Evolutionary conservation across 2,888 invertebrate genomes (phyloP), one percentile per base, ranked within the genome.

Genomic region (Diarsia rubi): DNA sequence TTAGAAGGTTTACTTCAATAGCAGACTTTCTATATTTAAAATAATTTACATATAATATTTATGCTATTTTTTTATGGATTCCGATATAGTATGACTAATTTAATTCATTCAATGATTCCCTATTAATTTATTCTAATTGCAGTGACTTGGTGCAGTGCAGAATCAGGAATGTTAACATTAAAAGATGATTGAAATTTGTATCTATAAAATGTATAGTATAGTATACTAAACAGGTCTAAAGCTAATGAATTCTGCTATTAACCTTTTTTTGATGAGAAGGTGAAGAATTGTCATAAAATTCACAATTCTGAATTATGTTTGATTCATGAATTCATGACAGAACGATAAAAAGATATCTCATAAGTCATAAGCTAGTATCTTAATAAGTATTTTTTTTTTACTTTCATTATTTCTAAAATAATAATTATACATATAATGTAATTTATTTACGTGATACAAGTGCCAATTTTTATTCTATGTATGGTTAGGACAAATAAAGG

Each of bases 401-500:
- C 9, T 64, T 60, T 72, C 24, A 79, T 76, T 69, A 78, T 71
- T 77, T 69, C 69, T 78, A 81, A 52, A 70, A 67, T 64, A 65
- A 65, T 68, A 69, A 70, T 69, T 75, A 73, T 62, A 63, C 69
- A 67, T 62, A 63, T 71, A 67, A 60, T 75, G 62, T 78, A 66
- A 78, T 75, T 70, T 66, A 75, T 86, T 75, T 57, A 79, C 69
- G 78, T 75, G 78, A 75, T 79, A 88, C 82, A 87, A 73, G 63
- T 72, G 80, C 70, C 72, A 68, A 62, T 75, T 78, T 63, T 60
- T 42, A 31, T 62, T 62, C n/a, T 42, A 24, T 62, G 21, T 62
- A 78, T 83, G 84, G 86, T 90, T 86, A 87, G 80, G 71, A 83
- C 86, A 89, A 86, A 90, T 86, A 88, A 87, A 66, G 79, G 83